Conservation (phyloP, 2,888 invertebrate genomes). For the Scaptomyza cyrtandrae region DNA sequence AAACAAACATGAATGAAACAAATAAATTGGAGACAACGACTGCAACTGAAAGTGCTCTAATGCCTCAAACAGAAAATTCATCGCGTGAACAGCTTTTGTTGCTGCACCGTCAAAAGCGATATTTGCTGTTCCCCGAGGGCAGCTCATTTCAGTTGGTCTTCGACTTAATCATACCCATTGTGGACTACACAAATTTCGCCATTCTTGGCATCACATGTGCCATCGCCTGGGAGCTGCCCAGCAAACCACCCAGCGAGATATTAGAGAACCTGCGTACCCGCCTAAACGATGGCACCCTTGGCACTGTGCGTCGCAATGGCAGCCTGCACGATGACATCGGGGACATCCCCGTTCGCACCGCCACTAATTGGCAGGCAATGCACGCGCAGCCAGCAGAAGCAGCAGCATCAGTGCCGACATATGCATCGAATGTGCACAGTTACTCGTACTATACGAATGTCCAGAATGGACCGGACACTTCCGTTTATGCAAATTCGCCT, state of each 20-base stretch:
- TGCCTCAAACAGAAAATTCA: not conserved
- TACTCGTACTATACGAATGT: conserved; percentile 65
- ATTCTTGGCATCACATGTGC: conserved; percentile 90
- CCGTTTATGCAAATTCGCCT: conserved; percentile 70
- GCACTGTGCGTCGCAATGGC: conserved; percentile 77
- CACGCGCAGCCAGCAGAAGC: conserved; percentile 47
- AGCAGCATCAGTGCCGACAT: conserved; percentile 41
- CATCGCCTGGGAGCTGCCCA: conserved; percentile 91
- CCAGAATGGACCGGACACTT: conserved; percentile 38
- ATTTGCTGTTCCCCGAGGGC: conserved; percentile 85
- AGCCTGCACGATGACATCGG: conserved; percentile 34
- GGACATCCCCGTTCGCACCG: conserved; percentile 38
- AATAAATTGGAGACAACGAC: conserved; percentile 1
- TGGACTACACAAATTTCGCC: conserved; percentile 85
- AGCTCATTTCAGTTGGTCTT: conserved; percentile 84
- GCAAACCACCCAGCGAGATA: conserved; percentile 85
- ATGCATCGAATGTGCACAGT: conserved; percentile 56
- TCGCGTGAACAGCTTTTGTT: conserved; percentile 56
- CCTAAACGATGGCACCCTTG: conserved; percentile 79
- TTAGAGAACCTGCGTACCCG: conserved; percentile 79
- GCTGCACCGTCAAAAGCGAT: conserved; percentile 84
- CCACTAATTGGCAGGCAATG: conserved; percentile 68
- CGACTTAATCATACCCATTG: conserved; percentile 84
- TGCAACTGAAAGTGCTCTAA: conserved; percentile 6
- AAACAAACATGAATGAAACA: conserved; percentile 20